Base-by-base conservation (phyloP, 1,140 invertebrate genomes). In the Pogonognathellus flavescens region DNA sequence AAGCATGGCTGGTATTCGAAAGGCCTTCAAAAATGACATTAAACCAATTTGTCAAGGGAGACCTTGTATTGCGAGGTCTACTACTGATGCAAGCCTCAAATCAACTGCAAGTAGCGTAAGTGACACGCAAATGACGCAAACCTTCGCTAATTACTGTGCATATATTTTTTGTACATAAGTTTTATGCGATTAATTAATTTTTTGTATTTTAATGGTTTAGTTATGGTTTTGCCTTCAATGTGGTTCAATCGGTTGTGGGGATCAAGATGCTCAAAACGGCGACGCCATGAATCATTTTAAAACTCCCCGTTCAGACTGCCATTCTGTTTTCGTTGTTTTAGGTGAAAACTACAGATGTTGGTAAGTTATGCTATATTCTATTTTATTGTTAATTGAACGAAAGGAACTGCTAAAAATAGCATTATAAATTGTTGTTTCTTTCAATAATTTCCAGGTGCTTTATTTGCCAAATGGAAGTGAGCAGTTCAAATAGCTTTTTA, bases 231-330 rank as follows among this genome's bases (percentile, higher is more conserved):
- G 94, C 93, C 89, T 93, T 91, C 90, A 94, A 93, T 93, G 92
- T 92, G 95, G 95, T 14, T 90, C 94, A 80, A 94, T 95, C 90
- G 93, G 94, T 55, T 97, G 96, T 91, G 95, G 95, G 53, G 92
- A 93, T 83, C 91, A 92, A 11, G 91, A 93, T 11, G 93, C 93
- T 89, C 91, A 93, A 87, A 41, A 53, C 16, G 85, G 85, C 11
- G 96, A 98, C 91, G 95, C 95, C 1, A 88, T 95, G 13, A 92
- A 94, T 72, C 96, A 98, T 91, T 95, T 93, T 89, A 91, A 94
- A 88, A 95, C 92, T 1, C 94, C 95, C 4, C 93, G 93, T 87
- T 96, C 95, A 10, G 95, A 95, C 89, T 92, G 91, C 16, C 96
- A 98, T 91, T 92, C 93, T 9, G 89, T 97, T 62, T 94, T 93